phyloP scores from a whole-genome alignment of 2,888 invertebrate genomes.

The Drepanosiphum platanoidis region DNA sequence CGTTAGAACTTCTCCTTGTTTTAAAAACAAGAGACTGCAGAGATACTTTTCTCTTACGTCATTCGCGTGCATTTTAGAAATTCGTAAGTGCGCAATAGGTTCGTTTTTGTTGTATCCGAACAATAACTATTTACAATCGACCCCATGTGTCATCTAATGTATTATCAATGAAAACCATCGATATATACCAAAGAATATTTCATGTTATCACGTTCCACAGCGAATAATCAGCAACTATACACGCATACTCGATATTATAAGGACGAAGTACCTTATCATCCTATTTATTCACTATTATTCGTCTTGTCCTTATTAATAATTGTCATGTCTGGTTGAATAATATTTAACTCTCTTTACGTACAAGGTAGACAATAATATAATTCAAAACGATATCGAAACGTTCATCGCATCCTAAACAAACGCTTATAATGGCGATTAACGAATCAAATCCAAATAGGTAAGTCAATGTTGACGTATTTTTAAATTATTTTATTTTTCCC shows the following conservation, averaged over 20 bases:
- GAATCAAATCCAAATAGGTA: too few species aligned
- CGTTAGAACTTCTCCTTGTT: neutral
- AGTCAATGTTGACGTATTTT: too few species aligned
- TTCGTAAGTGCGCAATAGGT: neutral
- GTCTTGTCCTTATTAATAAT: neutral
- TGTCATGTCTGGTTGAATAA: neutral
- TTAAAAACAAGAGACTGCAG: neutral
- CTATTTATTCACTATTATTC: neutral
- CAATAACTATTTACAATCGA: constrained; percentile 8
- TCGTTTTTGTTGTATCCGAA: constrained; percentile 18
- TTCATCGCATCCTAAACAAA: too few species aligned
- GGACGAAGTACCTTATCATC: neutral
- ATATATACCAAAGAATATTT: neutral
- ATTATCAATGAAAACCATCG: neutral
- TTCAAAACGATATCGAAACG: neutral
- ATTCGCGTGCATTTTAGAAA: constrained; percentile 17
- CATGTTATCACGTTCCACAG: neutral
- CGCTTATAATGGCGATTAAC: too few species aligned
- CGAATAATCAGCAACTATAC: neutral
- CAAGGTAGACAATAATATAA: neutral
- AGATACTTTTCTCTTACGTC: neutral
- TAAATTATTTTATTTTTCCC: too few species aligned
- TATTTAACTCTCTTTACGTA: neutral
- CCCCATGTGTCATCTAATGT: neutral
- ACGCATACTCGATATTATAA: neutral